Base-by-base conservation (phyloP, 2,888 invertebrate genomes). In the Eremobia ochroleuca region DNA sequence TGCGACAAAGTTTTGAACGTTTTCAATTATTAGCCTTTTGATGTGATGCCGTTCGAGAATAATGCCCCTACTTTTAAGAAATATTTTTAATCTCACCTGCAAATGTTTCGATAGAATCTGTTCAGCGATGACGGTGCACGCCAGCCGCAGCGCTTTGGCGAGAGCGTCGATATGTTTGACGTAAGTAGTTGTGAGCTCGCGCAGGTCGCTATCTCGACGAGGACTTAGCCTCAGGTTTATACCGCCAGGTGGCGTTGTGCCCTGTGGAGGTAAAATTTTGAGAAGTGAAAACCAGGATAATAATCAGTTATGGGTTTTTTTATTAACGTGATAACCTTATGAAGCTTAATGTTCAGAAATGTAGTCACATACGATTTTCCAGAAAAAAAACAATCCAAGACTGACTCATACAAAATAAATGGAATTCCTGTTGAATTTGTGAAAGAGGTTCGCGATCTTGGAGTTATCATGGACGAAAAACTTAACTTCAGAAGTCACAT, bases 231-330 rank as follows among this genome's bases (percentile, higher is more conserved):
- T 96, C 87, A 98, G 94, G 89, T 97, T 97, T 9, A 98, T 93
- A 2, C 98, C 98, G 55, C 97, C 98, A 2, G 97, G 96, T 1
- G 97, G 96, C 34, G 97, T 84, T 0, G 97, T 95, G 18, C 97
- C 97, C 96, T 97, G 81, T 0, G 28, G 28, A 28, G 21, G 49
- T 9, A 49, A 61, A 1, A 5, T 21, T 49, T 76, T 28, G 4
- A 40, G 11, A 0, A 31, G 25, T 37, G 18, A 37, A 25, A n/a
- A 40, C 28, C 15, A 9, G 28, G 21, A 73, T 55, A 31, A n/a
- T 15, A 28, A 15, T 31, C n/a, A n/a, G 25, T 2, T 15, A 15
- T 70, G 21, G n/a, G n/a, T n/a, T n/a, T n/a, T n/a, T n/a, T n/a
- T n/a, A n/a, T n/a, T n/a, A n/a, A n/a, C n/a, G n/a, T n/a, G n/a